Percentiles rank a stretch among this genome's conserved stretches.
Conservation (phyloP, 1,140 invertebrate genomes). For the Atta colombica region DNA sequence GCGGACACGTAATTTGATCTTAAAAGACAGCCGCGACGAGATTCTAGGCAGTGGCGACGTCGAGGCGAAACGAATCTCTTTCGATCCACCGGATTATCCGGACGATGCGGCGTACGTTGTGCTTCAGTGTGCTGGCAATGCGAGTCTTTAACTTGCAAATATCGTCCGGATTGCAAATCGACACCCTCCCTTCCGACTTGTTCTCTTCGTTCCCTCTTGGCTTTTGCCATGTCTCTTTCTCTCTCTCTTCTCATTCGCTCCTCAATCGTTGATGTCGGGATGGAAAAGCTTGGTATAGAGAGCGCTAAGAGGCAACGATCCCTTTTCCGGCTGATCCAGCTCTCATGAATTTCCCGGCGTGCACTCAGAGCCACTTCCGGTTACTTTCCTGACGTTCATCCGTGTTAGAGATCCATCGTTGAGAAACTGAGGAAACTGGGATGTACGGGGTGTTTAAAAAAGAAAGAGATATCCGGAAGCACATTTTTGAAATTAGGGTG, state of each 20-base stretch:
- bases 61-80: constrained; percentile 47
- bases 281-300: constrained; percentile 30
- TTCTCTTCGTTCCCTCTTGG: background rate
- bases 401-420: background rate
- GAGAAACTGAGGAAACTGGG: background rate
- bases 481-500: constrained; percentile 10
- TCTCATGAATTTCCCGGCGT: constrained; percentile 72
- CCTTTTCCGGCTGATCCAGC: constrained; percentile 69
- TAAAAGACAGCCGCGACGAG: constrained; percentile 5
- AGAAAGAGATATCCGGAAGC: background rate
- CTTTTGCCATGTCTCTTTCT: background rate
- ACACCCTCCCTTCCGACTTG: constrained; percentile 1
- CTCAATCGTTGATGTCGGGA: constrained; percentile 31
- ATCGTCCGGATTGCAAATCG: constrained; percentile 67
- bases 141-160: constrained; percentile 40
- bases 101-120: constrained; percentile 43
- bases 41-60: background rate
- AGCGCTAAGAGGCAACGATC: constrained; percentile 64
- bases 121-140: background rate
- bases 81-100: constrained; percentile 60
- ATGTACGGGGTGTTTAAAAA: constrained; percentile 20
- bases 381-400: constrained; percentile 71
- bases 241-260: constrained; percentile 20
- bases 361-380: constrained; percentile 68
- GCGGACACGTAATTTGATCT: constrained; percentile 42